A percentile compares a stretch with the other conserved stretches of the same genome.
phyloP scores from a whole-genome alignment of 37 sponge, comb jelly and placozoan genomes.

The Tethya wilhelma region DNA sequence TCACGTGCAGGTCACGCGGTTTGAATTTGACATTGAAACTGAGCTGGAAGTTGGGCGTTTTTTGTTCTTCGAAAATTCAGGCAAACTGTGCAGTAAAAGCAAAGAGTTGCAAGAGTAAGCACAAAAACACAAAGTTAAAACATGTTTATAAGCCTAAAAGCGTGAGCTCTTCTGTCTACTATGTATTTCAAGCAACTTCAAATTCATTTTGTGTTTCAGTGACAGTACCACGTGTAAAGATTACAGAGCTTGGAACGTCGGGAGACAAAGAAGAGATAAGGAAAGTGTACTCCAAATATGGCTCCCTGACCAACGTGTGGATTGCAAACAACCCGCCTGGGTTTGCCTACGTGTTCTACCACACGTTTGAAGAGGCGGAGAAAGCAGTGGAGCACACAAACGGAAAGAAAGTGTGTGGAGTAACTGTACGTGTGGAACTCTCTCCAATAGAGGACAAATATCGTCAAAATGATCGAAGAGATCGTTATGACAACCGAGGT shows the following conservation, averaged over 20 bases:
- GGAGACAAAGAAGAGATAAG: conserved; percentile 79
- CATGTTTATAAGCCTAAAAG: no score
- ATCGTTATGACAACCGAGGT: conserved; percentile 4
- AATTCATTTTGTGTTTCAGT: no score
- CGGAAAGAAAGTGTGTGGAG: conserved; percentile 70
- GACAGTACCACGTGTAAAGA: conserved; percentile 65
- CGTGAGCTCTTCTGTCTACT: no score
- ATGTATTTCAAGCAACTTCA: no score
- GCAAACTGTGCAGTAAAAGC: no score
- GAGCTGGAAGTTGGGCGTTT: no score
- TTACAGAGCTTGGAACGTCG: conserved; percentile 57
- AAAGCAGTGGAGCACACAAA: conserved; percentile 63
- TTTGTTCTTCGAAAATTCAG: no score
- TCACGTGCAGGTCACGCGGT: no score
- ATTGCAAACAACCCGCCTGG: conserved; percentile 89
- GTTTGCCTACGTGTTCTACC: conserved; percentile 85
- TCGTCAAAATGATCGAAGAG: not conserved
- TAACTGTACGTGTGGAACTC: conserved; percentile 66
- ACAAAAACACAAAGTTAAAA: no score
- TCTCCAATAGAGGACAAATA: conserved; percentile 63
- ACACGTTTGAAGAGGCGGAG: conserved; percentile 70
- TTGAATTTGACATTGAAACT: no score
- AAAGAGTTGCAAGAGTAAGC: no score
- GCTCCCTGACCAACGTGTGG: conserved; percentile 76
- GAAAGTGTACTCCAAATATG: conserved; percentile 44